These are phyloP conservation scores for Pogonomyrmex californicus DNA, from an alignment of 1,140 invertebrate species.

Conservation along the genomic window DNA sequence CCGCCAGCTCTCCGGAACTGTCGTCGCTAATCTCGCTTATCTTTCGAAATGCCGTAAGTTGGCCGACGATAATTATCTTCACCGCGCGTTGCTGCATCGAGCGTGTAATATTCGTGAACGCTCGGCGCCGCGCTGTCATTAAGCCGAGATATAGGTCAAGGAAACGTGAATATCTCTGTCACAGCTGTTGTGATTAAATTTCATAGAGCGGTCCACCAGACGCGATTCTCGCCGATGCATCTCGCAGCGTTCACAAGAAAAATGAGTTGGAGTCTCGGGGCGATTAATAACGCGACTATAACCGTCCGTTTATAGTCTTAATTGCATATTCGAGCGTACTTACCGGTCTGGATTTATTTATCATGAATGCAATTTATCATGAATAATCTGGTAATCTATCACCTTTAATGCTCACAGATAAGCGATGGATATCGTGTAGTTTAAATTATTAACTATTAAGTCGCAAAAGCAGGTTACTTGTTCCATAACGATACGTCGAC, in stretches of 20 bases:
- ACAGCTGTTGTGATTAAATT: constrained; percentile 8
- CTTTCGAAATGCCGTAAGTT: constrained; percentile 15
- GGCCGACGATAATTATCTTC: constrained; percentile 21
- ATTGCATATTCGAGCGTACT: background rate
- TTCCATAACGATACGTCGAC: background rate
- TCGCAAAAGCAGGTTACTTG: background rate
- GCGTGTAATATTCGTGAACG: constrained; percentile 15
- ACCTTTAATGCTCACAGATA: background rate
- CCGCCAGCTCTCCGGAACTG: background rate
- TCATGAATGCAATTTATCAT: background rate
- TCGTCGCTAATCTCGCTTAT: constrained; percentile 2
- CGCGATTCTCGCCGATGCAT: background rate
- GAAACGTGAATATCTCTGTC: constrained; percentile 29
- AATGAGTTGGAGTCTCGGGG: background rate
- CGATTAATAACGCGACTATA: background rate
- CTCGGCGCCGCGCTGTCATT: background rate
- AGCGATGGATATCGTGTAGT: background rate
- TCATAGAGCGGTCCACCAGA: background rate
- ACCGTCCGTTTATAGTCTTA: background rate
- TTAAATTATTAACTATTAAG: background rate
- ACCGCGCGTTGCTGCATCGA: background rate
- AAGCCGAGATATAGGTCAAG: constrained; percentile 64
- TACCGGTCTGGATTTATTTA: background rate
- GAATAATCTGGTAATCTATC: background rate
- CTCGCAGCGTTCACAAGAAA: background rate